A percentile compares a stretch with the other conserved stretches of the same genome.
These are phyloP conservation scores for Patiria pectinifera DNA, from an alignment of 53 echinoderm and acorn worm genomes.

Conservation along the genomic window DNA sequence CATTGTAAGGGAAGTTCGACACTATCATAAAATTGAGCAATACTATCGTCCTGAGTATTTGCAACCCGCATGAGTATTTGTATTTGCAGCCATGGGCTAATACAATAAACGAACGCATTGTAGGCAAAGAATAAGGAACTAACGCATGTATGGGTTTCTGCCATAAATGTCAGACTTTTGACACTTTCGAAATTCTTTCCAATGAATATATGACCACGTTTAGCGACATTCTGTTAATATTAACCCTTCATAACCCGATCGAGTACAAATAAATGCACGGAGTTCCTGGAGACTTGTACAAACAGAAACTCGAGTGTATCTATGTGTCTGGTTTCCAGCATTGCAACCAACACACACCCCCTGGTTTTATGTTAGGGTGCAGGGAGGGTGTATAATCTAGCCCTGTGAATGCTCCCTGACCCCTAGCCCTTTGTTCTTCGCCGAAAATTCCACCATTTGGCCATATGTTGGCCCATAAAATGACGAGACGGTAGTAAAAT, in stretches of 20 bases:
- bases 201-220: background rate
- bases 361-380: conserved; percentile 18
- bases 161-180: conserved; percentile 1
- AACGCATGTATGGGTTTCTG: background rate
- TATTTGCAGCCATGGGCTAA: background rate
- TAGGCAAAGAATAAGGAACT: background rate
- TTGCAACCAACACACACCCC: background rate
- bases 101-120: background rate
- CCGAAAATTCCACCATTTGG: conserved; percentile 56
- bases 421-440: conserved; percentile 44
- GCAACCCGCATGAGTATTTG: background rate
- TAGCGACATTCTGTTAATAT: conserved; percentile 24
- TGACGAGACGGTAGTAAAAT: conserved; percentile 50
- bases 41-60: no score
- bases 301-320: background rate
- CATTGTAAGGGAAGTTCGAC: no score
- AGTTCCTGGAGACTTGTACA: background rate
- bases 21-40: no score
- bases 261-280: conserved; percentile 5
- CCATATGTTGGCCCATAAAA: conserved; percentile 58
- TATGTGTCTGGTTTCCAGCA: background rate
- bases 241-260: background rate
- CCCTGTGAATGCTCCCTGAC: background rate
- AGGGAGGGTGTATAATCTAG: background rate
- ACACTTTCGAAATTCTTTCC: conserved; percentile 20